These are phyloP conservation scores for Nerophis ophidion DNA, from an alignment of 2,113 vertebrate genomes.

Conservation along the genomic window DNA sequence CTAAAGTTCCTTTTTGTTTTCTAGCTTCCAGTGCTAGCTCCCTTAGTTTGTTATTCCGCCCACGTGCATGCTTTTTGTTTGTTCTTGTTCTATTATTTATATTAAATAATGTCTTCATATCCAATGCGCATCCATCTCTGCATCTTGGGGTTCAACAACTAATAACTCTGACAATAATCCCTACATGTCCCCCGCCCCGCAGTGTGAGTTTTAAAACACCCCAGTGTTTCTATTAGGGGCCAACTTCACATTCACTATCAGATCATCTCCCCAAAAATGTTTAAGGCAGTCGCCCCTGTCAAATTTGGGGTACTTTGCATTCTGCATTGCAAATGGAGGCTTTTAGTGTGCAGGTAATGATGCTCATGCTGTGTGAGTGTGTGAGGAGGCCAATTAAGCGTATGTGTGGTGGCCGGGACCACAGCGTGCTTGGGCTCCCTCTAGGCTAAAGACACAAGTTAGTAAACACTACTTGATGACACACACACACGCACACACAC, in stretches of 20 bases:
- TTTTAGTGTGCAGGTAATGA: conserved; percentile 59
- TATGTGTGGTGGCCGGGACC: conserved; percentile 55
- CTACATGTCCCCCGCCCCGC: too few relatives aligned
- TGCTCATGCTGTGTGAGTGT: conserved; percentile 60
- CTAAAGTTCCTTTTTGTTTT: too few relatives aligned
- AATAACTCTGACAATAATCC: too few relatives aligned
- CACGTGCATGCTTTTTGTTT: too few relatives aligned
- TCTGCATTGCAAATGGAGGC: conserved; percentile 70
- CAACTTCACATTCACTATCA: conserved; percentile 13
- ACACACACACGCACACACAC: conserved; percentile 50
- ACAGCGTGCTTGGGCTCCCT: conserved; percentile 66
- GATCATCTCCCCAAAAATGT: conserved; percentile 38
- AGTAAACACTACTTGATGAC: conserved; percentile 77
- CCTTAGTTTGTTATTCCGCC: too few relatives aligned
- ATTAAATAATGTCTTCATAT: too few relatives aligned
- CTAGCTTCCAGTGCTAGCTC: too few relatives aligned
- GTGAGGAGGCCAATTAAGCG: conserved; percentile 71
- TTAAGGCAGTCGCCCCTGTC: conserved; percentile 60
- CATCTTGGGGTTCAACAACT: too few relatives aligned
- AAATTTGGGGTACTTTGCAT: conserved; percentile 41
- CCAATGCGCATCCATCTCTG: too few relatives aligned
- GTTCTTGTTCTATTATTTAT: too few relatives aligned
- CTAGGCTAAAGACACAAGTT: conserved; percentile 73
- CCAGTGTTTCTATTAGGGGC: not conserved
- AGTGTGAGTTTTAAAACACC: not conserved